Evolutionary conservation across 2,888 invertebrate species (phyloP), one percentile per base, ranked within the genome.

Genomic region (Phalera bucephala): DNA sequence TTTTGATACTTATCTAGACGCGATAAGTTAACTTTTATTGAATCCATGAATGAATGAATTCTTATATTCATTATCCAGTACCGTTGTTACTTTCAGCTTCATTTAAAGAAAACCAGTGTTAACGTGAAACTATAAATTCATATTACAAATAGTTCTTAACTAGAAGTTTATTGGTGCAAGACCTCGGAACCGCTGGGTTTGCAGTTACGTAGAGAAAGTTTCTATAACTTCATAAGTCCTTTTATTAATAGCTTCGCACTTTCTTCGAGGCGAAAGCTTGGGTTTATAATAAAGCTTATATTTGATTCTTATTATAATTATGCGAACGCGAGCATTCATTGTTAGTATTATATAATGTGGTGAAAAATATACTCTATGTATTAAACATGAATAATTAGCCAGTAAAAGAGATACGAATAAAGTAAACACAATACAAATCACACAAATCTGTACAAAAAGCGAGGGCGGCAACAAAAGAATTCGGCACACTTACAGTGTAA

Each of bases 401-500:
- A 31, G 43, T 48, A 45, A 54, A 64, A 68, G 53, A 50, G 54
- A 53, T 52, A 57, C 53, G 55, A 54, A 61, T 64, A 64, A 64
- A 70, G 71, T 72, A 73, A 71, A 75, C 67, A 67, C 70, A 71
- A 76, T 73, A 75, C 72, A 79, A 80, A 78, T 80, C 74, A 75
- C 64, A 54, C 72, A 78, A 80, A 82, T 80, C 79, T 78, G 76
- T 72, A 77, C 72, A 80, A 79, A 80, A 80, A 81, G 68, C 74
- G 68, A 65, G 67, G 72, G 71, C 73, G 80, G 61, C 72, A 80
- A 82, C 83, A 84, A 85, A 86, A 86, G 85, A 85, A 86, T 84
- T 84, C 85, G 83, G 81, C 84, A 84, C 84, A 87, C 86, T 88
- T 87, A 86, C 83, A 80, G 74, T 70, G 80, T 86, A 87, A 88